These are phyloP conservation scores for Amphimallon solstitiale DNA, from an alignment of 2,888 invertebrate genomes.

Conservation along the genomic window DNA sequence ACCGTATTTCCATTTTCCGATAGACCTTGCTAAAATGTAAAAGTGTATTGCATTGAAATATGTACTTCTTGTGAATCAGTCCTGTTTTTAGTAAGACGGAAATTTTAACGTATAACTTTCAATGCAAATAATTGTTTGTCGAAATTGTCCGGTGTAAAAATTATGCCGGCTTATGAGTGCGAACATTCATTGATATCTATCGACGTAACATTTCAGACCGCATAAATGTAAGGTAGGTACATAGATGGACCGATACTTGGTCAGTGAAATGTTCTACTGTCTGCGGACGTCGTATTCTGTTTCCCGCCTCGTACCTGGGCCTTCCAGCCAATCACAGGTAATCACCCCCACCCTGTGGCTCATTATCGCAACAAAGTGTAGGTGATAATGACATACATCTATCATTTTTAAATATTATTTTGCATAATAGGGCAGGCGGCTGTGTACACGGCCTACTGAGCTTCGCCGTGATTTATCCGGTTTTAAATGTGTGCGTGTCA, in stretches of 20 bases:
- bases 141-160: background rate
- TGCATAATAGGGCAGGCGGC: conserved; percentile 34
- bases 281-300: conserved; percentile 41
- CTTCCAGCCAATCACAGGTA: conserved; percentile 42
- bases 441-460: conserved; percentile 30
- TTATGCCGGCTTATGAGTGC: conserved; percentile 7
- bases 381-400: conserved; percentile 36
- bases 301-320: conserved; percentile 45
- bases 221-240: conserved; percentile 34
- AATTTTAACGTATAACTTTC: background rate
- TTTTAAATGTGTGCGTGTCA: conserved; percentile 23
- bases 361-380: conserved; percentile 34
- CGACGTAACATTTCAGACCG: conserved; percentile 33
- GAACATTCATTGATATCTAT: conserved; percentile 17
- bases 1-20: conserved; percentile 17
- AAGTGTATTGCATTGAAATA: no score
- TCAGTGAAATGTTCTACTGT: conserved; percentile 45
- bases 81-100: no score
- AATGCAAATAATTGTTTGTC: background rate
- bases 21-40: no score
- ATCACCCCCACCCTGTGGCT: conserved; percentile 40
- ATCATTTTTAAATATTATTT: conserved; percentile 35
- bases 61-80: no score
- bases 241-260: conserved; percentile 46
- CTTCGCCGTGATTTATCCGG: conserved; percentile 31